Conservation (phyloP, 2,888 invertebrate genomes). For the Deilephila porcellus region DNA sequence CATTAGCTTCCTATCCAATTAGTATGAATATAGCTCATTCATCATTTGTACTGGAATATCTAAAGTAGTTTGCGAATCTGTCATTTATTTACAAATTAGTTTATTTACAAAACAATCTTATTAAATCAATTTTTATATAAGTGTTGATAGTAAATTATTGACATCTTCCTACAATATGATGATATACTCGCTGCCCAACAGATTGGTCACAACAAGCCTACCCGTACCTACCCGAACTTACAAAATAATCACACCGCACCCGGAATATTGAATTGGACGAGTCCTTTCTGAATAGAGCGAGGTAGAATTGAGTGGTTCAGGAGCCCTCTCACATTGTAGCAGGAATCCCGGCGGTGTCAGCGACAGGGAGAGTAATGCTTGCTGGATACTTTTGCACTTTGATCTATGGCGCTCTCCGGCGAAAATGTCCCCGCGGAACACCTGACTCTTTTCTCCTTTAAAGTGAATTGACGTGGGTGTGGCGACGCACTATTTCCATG, state of each 20-base stretch:
- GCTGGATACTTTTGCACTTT: constrained; percentile 70
- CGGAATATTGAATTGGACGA: neutral
- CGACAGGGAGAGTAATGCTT: constrained; percentile 66
- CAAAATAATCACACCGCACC: neutral
- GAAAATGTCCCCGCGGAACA: constrained; percentile 30
- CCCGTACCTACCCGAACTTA: neutral
- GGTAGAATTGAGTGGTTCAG: constrained; percentile 42
- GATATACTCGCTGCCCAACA: neutral
- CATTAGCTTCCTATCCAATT: no score
- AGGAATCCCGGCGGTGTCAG: constrained; percentile 51
- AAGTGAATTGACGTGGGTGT: constrained; percentile 27
- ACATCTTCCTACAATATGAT: no score
- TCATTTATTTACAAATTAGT: no score
- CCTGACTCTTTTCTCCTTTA: constrained; percentile 28
- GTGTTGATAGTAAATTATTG: no score
- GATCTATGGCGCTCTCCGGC: constrained; percentile 60
- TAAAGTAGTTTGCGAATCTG: no score
- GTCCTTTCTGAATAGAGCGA: constrained; percentile 1
- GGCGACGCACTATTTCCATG: neutral
- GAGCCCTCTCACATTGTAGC: constrained; percentile 41
- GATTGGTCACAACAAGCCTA: neutral
- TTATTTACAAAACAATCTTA: no score
- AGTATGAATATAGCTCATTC: no score
- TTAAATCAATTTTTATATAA: no score
- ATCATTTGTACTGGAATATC: no score